Evolutionary conservation across 1,140 invertebrate species (phyloP).

Genomic region (Colletes gigas): DNA sequence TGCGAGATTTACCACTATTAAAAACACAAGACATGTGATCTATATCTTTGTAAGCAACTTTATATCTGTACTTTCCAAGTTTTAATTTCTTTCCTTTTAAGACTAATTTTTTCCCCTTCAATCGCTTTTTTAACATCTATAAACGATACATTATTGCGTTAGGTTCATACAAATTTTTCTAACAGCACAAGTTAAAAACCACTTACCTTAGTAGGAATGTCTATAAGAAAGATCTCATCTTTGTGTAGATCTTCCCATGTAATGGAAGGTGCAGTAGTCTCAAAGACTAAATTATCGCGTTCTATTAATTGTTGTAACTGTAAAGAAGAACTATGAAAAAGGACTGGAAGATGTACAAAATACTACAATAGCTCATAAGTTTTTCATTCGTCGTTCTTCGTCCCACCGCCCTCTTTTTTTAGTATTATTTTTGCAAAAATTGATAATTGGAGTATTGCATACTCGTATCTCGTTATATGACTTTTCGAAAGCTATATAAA

Average conservation of each 20-base stretch:
- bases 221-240: constrained; percentile 22
- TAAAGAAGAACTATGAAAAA: not conserved
- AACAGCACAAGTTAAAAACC: not conserved
- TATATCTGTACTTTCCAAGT: constrained; percentile 26
- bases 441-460: no score
- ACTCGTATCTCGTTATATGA: no score
- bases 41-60: not conserved
- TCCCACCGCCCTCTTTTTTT: no score
- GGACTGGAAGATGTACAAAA: not conserved
- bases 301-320: constrained; percentile 31
- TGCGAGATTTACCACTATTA: not conserved
- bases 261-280: constrained; percentile 10
- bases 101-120: not conserved
- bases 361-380: no score
- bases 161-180: not conserved
- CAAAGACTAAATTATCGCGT: not conserved
- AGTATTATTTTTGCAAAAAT: no score
- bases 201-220: constrained; percentile 26
- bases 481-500: no score
- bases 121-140: constrained; percentile 9
- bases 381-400: no score
- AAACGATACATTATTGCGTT: not conserved
- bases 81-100: constrained; percentile 18
- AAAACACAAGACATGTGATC: constrained; percentile 2
- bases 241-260: constrained; percentile 9